Percentiles rank a stretch among this genome's conserved stretches.
phyloP scores from a whole-genome alignment of 2,888 invertebrate species.

The Conomelus anceps region DNA sequence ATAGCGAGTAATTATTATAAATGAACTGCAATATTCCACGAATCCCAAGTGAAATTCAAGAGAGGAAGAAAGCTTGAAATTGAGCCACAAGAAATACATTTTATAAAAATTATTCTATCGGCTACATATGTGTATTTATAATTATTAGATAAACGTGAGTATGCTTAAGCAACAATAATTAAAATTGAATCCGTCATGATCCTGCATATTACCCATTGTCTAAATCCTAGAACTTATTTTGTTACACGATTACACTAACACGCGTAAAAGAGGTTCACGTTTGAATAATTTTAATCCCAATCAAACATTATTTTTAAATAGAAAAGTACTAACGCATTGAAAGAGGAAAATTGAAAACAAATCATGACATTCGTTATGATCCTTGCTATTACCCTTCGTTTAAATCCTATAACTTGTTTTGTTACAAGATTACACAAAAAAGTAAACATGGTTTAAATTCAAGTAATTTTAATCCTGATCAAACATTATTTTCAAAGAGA shows the following conservation, averaged over 20 bases:
- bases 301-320: too few relatives aligned
- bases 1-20: not conserved
- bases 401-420: too few relatives aligned
- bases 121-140: not conserved
- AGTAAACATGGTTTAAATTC: too few relatives aligned
- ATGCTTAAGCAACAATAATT: not conserved
- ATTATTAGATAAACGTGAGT: not conserved
- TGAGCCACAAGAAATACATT: not conserved
- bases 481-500: too few relatives aligned
- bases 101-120: not conserved
- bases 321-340: too few relatives aligned
- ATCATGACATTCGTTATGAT: too few relatives aligned
- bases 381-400: too few relatives aligned
- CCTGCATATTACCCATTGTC: not conserved
- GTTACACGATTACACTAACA: not conserved
- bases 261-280: not conserved
- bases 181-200: not conserved
- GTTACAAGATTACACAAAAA: too few relatives aligned
- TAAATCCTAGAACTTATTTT: not conserved
- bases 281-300: too few relatives aligned
- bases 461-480: too few relatives aligned
- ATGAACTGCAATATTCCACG: not conserved
- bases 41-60: not conserved
- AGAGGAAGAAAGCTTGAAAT: not conserved
- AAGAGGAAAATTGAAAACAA: too few relatives aligned